These are phyloP conservation scores for Pyrrhia umbra DNA, from an alignment of 2,888 invertebrate species.

Conservation along the genomic window DNA sequence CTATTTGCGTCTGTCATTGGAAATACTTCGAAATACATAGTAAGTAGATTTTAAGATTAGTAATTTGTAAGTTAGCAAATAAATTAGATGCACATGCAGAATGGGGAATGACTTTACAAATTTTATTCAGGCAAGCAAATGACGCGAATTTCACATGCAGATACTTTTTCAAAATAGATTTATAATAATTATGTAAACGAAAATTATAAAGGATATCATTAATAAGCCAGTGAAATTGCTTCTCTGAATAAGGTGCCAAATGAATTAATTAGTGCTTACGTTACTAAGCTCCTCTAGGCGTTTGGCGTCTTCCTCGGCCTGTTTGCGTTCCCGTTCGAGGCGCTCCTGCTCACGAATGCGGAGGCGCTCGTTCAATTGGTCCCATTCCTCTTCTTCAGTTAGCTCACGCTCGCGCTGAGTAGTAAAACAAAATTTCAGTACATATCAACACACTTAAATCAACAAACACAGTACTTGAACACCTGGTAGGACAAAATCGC, in stretches of 20 bases:
- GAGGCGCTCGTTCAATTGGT: slow-evolving; percentile 77
- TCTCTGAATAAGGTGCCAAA: not conserved
- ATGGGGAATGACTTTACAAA: too few relatives aligned
- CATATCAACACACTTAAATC: too few relatives aligned
- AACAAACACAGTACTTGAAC: too few relatives aligned
- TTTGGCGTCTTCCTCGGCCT: slow-evolving; percentile 81
- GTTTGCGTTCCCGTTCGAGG: slow-evolving; percentile 75
- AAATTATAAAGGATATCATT: too few relatives aligned
- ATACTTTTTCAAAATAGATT: too few relatives aligned
- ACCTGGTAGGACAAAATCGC: too few relatives aligned
- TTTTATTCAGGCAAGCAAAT: too few relatives aligned
- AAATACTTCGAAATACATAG: not conserved
- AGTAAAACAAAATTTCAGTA: too few relatives aligned
- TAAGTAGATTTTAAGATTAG: not conserved
- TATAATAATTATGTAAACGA: too few relatives aligned
- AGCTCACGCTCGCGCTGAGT: slow-evolving; percentile 62
- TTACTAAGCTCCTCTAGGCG: slow-evolving; percentile 77
- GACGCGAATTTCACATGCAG: too few relatives aligned
- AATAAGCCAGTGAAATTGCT: not conserved
- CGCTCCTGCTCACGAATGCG: slow-evolving; percentile 77
- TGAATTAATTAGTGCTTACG: slow-evolving; percentile 64
- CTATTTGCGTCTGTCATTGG: not conserved
- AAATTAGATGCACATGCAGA: not conserved
- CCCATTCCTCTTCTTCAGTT: slow-evolving; percentile 84
- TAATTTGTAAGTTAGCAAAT: not conserved